These are phyloP conservation scores for Leptopilina boulardi DNA, from an alignment of 1,140 invertebrate genomes.

Conservation along the genomic window DNA sequence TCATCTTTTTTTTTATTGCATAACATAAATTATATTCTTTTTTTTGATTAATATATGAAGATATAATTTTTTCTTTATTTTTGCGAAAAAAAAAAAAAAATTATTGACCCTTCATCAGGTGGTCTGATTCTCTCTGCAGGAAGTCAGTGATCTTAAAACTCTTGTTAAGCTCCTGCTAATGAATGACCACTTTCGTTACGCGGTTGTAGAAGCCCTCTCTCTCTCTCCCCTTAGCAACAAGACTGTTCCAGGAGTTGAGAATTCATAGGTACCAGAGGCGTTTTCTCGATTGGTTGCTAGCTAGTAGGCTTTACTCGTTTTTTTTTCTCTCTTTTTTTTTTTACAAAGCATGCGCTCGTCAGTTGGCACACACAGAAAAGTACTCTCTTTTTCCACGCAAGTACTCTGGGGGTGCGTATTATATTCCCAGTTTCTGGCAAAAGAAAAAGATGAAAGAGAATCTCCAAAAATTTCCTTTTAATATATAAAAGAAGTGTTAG, in stretches of 20 bases:
- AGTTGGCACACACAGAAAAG: constrained; percentile 2
- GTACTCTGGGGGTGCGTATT: constrained; percentile 24
- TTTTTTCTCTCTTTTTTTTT: neutral
- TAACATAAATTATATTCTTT: neutral
- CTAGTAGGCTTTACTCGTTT: neutral
- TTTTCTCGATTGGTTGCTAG: constrained; percentile 23
- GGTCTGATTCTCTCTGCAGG: neutral
- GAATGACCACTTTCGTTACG: constrained; percentile 22
- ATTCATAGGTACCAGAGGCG: constrained; percentile 32
- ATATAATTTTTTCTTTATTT: neutral
- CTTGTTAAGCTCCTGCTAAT: constrained; percentile 26
- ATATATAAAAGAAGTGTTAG: neutral
- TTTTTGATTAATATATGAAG: neutral
- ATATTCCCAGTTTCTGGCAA: neutral
- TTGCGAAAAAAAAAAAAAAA: neutral
- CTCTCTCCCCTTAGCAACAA: constrained; percentile 29
- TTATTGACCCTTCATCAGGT: constrained; percentile 9
- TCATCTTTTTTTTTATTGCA: neutral
- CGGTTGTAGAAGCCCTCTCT: constrained; percentile 12
- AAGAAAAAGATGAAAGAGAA: constrained; percentile 11
- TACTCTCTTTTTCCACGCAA: constrained; percentile 5
- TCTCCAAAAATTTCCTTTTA: neutral
- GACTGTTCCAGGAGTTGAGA: constrained; percentile 17
- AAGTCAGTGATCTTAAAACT: constrained; percentile 14
- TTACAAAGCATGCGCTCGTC: constrained; percentile 25